phyloP scores from a whole-genome alignment of 2,888 invertebrate species.

The Phoronis australis region DNA sequence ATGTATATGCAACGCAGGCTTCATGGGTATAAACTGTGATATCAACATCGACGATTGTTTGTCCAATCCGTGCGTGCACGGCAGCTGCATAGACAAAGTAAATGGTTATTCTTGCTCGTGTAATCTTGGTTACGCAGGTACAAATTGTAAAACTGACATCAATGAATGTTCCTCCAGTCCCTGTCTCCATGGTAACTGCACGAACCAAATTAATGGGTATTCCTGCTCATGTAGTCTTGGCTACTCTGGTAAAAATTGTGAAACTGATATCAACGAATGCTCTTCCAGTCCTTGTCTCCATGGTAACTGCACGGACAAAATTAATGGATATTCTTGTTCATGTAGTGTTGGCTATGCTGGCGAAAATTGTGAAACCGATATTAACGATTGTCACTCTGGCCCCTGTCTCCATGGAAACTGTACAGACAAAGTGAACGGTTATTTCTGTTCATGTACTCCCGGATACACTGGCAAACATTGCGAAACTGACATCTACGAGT shows the following conservation, averaged over 20 bases:
- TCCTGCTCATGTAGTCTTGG: constrained; percentile 25
- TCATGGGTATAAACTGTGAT: too few relatives aligned
- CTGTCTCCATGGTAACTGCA: constrained; percentile 39
- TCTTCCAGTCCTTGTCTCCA: constrained; percentile 92
- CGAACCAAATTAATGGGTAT: constrained; percentile 11
- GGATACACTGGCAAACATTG: constrained; percentile 8
- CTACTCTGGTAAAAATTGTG: constrained; percentile 29
- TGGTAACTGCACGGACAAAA: constrained; percentile 77
- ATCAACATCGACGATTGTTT: too few relatives aligned
- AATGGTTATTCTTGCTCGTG: too few relatives aligned
- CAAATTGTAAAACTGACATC: constrained; percentile 27
- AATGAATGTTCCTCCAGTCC: constrained; percentile 29
- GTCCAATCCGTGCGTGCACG: too few relatives aligned
- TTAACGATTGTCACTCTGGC: constrained; percentile 21
- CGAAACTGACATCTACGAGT: constrained; percentile 26
- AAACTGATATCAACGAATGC: constrained; percentile 80
- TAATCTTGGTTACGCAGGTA: too few relatives aligned
- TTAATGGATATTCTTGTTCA: constrained; percentile 22
- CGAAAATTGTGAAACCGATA: constrained; percentile 22
- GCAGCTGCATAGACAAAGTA: too few relatives aligned
- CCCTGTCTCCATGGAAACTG: constrained; percentile 29
- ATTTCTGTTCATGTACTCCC: constrained; percentile 26
- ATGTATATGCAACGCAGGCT: too few relatives aligned
- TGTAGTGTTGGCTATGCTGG: constrained; percentile 24
- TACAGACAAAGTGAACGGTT: constrained; percentile 23